Conservation (phyloP, 2,888 invertebrate genomes). For the Tanypteryx hageni region DNA sequence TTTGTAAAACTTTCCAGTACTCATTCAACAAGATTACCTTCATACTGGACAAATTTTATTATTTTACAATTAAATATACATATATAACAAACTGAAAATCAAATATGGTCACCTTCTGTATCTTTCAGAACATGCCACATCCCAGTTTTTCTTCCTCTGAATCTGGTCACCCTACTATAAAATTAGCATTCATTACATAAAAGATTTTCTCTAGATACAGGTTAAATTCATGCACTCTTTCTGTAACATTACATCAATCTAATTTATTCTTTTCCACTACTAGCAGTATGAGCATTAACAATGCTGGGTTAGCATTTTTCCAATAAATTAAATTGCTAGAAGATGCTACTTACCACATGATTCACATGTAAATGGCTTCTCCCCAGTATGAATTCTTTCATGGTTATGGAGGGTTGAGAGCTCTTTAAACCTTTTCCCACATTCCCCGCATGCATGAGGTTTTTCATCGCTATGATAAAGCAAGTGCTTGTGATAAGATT, state of each 20-base stretch:
- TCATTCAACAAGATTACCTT: no score
- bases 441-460: conserved; percentile 85
- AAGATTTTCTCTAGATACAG: no score
- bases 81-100: no score
- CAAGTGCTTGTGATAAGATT: conserved; percentile 92
- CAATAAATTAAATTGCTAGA: background rate
- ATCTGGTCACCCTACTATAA: no score
- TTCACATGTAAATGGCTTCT: conserved; percentile 91
- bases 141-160: no score
- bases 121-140: no score
- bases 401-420: conserved; percentile 92
- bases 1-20: no score
- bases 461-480: conserved; percentile 92
- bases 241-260: background rate
- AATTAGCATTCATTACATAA: no score
- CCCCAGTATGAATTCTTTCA: conserved; percentile 89
- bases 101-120: no score
- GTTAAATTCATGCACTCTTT: no score
- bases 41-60: no score
- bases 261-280: background rate
- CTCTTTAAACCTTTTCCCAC: conserved; percentile 91
- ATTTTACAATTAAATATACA: no score
- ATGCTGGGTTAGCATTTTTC: background rate
- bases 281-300: background rate
- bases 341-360: conserved; percentile 83